These are phyloP conservation scores for Cryptoleucopteryx plumbea DNA, from an alignment of 2,113 vertebrate species.

Conservation along the genomic window DNA sequence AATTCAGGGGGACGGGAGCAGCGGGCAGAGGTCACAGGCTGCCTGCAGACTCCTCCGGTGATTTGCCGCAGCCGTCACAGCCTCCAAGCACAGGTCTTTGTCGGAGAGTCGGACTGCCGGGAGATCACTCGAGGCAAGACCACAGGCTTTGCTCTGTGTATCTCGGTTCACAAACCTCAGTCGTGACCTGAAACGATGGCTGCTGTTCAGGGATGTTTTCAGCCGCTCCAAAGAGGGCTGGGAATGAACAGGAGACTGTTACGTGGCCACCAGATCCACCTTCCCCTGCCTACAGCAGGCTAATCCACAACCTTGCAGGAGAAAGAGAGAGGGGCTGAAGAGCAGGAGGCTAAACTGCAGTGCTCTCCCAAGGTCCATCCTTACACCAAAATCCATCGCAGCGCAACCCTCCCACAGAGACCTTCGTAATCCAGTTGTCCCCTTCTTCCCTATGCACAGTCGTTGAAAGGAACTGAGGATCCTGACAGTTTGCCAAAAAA, in stretches of 20 bases:
- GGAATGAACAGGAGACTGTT: not conserved
- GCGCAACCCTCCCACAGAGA: not conserved
- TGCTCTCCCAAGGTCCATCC: not conserved
- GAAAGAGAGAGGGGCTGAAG: not conserved
- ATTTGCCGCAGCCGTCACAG: not conserved
- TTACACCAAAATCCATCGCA: not conserved
- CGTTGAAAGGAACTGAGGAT: not conserved
- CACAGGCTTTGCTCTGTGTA: not conserved
- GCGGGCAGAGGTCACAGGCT: not conserved
- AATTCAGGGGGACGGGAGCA: not conserved
- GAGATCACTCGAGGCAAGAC: not conserved
- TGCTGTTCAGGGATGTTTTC: not conserved
- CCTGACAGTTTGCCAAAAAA: not conserved
- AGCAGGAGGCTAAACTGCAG: not conserved
- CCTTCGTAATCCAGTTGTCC: not conserved
- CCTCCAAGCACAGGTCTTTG: not conserved
- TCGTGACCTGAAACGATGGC: not conserved
- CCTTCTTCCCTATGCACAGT: not conserved
- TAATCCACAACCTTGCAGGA: not conserved
- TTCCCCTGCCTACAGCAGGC: not conserved
- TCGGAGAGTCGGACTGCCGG: rapidly evolving
- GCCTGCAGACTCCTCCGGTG: not conserved
- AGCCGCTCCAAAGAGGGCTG: not conserved
- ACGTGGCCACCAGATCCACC: not conserved
- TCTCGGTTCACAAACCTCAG: not conserved